Conservation (phyloP, 2,113 vertebrate species). For the Takifugu bimaculatus region DNA sequence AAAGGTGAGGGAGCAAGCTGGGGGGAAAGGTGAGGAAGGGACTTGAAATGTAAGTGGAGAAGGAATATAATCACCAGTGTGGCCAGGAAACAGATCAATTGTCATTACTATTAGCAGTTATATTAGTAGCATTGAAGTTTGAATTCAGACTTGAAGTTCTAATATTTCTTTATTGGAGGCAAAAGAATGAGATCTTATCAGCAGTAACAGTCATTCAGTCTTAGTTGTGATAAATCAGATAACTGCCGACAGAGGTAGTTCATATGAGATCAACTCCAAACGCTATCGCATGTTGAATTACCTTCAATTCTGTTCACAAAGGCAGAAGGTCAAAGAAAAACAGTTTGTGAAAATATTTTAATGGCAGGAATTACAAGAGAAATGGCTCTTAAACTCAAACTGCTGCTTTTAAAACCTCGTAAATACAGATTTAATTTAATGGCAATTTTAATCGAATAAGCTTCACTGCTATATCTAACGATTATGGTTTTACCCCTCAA, state of each 20-base stretch:
- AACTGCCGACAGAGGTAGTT: too few species aligned
- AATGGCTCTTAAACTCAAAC: slow-evolving; percentile 26
- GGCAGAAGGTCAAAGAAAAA: background rate
- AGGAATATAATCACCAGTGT: background rate
- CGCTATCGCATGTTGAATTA: too few species aligned
- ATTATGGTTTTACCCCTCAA: slow-evolving; percentile 22
- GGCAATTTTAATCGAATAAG: slow-evolving; percentile 29
- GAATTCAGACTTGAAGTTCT: too few species aligned
- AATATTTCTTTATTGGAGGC: too few species aligned
- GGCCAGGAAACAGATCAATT: background rate
- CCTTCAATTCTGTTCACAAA: background rate
- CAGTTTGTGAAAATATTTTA: background rate
- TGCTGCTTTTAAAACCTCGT: slow-evolving; percentile 37
- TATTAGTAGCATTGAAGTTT: too few species aligned
- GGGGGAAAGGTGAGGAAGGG: background rate
- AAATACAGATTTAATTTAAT: slow-evolving; percentile 42
- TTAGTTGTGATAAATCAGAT: too few species aligned
- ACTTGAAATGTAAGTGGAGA: background rate
- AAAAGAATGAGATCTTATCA: too few species aligned
- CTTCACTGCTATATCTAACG: slow-evolving; percentile 26
- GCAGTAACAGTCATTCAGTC: too few species aligned
- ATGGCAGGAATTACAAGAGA: background rate
- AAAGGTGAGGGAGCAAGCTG: background rate
- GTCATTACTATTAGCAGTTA: too few species aligned
- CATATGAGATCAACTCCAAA: too few species aligned